Percentiles rank a stretch among this genome's conserved stretches.
These are phyloP conservation scores for Anniella stebbinsi DNA, from an alignment of 2,797 vertebrate genomes.

Conservation along the genomic window DNA sequence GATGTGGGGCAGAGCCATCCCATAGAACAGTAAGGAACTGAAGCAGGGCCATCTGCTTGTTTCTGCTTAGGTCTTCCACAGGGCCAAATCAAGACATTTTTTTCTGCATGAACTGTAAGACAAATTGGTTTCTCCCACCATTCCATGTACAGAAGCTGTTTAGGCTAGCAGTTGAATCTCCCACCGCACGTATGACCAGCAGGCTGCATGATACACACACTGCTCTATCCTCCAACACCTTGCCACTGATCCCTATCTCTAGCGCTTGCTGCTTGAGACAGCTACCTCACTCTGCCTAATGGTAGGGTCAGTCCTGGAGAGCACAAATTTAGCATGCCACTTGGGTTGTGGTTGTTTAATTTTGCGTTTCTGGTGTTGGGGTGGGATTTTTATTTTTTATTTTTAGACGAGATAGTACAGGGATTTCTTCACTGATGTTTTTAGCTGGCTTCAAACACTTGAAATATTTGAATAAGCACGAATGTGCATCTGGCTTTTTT, in stretches of 20 bases:
- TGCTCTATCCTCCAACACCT: background rate
- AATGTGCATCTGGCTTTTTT: conserved; percentile 13
- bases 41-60: background rate
- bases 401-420: background rate
- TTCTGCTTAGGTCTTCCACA: conserved; percentile 32
- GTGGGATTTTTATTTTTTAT: too few relatives aligned
- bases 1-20: background rate
- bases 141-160: background rate
- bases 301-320: background rate
- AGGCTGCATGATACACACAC: background rate
- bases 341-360: background rate
- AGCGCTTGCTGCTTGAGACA: background rate
- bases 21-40: background rate
- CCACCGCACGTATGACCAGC: background rate
- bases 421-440: background rate
- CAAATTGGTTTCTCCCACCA: background rate
- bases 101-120: background rate
- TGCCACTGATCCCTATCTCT: background rate
- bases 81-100: background rate
- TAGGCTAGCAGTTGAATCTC: background rate
- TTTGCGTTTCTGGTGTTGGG: background rate
- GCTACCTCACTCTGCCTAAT: background rate
- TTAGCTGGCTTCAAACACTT: conserved; percentile 23
- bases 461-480: conserved; percentile 31
- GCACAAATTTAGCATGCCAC: conserved; percentile 27